A percentile compares a stretch with the other conserved stretches of the same genome.
Conservation (phyloP, 2,888 invertebrate species). For the Allolobophora icterica region DNA sequence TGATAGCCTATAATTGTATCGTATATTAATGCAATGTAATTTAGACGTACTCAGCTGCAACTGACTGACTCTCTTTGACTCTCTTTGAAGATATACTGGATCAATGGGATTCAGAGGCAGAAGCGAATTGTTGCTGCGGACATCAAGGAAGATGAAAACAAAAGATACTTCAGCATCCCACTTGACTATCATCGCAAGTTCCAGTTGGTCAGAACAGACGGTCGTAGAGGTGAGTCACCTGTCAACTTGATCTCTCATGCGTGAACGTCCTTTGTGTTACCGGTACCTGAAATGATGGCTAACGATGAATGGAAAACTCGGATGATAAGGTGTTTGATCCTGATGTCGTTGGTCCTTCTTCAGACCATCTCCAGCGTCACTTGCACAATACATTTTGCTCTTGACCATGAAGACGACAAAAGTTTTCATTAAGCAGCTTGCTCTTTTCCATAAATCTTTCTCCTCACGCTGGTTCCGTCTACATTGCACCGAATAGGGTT, state of each 20-base stretch:
- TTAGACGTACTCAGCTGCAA: no score
- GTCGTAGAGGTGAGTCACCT: background rate
- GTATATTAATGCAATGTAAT: no score
- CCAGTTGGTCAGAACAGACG: background rate
- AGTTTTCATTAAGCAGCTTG: no score
- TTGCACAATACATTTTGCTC: background rate
- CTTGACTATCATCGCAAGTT: constrained; percentile 11
- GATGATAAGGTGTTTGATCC: background rate
- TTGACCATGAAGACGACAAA: background rate
- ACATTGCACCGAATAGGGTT: no score
- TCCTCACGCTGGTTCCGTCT: no score
- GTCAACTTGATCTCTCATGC: background rate
- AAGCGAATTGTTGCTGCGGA: constrained; percentile 20
- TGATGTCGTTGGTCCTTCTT: background rate
- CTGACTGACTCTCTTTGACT: no score
- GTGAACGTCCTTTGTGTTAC: background rate
- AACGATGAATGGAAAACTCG: background rate
- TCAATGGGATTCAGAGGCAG: constrained; percentile 23
- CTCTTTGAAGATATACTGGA: constrained; percentile 28
- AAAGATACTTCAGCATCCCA: constrained; percentile 31
- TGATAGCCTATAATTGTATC: no score
- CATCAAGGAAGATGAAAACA: background rate
- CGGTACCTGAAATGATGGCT: background rate
- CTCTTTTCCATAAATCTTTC: no score
- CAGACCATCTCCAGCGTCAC: background rate